Evolutionary conservation across 2,888 invertebrate genomes (phyloP), one percentile per base, ranked within the genome.

Genomic region (Diogma glabrata): DNA sequence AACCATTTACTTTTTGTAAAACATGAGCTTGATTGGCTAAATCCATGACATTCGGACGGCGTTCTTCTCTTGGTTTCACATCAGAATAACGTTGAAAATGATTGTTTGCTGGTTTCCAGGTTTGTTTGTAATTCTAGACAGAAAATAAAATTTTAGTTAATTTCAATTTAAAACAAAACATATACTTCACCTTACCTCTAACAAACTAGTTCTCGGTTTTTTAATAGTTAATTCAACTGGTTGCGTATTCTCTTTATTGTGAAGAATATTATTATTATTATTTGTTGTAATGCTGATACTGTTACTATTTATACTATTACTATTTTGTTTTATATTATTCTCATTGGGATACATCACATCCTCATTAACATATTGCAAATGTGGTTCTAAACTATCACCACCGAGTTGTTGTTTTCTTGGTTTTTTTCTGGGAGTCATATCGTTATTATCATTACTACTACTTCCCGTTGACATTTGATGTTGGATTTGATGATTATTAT

Each of bases 11-110:
- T 70, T 88, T 90, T 62, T 89, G 85, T 57, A 87, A 73, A 49
- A 93, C 87, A 63, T 88, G 82, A 57, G 83, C 83, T 68, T 92
- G 92, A 69, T 86, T 87, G 24, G 94, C 90, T 60, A 95, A 75
- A 70, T 94, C 92, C 63, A 85, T 84, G 38, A 95, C 85, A 2
- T 84, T 82, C 1, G 90, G 83, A 54, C 87, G 77, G 55, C 89
- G 78, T 66, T 94, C 94, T 59, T 93, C 89, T 59, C 87, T 84
- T 0, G 87, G 83, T 61, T 86, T 84, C 10, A 96, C 90, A 70
- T 96, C 95, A 1, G 83, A 76, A 58, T 84, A 79, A 24, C 82
- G 72, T 57, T 78, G 69, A 64, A 84, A 87, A 67, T 87, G 87
- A 68, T 86, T 85, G 61, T 81, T 78, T 7, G 80, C 76, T 4